These are phyloP conservation scores for Pangasianodon hypophthalmus DNA, from an alignment of 2,113 vertebrate genomes.

Conservation along the genomic window DNA sequence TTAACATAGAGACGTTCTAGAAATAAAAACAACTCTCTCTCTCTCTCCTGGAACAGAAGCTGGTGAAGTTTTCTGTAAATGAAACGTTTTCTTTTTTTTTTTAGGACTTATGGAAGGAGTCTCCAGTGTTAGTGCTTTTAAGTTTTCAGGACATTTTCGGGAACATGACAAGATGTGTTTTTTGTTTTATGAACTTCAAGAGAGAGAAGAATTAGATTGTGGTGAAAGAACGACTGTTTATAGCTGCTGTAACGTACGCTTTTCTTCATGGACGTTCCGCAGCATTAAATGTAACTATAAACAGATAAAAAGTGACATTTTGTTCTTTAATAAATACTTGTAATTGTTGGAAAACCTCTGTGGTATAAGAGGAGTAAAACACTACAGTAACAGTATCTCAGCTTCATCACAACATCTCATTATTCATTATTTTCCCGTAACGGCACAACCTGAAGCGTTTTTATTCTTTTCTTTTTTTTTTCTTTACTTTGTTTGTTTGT, in stretches of 20 bases:
- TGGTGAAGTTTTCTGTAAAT: not conserved
- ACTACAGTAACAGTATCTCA: no score
- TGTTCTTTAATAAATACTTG: no score
- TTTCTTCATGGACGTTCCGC: no score
- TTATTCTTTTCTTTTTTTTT: not conserved
- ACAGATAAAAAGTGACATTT: no score
- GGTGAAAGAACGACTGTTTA: not conserved
- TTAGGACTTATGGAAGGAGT: not conserved
- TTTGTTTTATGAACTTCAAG: no score
- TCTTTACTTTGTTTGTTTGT: not conserved
- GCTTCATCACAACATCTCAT: no score
- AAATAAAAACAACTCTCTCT: not conserved
- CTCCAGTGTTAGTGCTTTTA: not conserved
- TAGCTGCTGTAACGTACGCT: no score
- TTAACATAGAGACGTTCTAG: no score
- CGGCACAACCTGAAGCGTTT: not conserved
- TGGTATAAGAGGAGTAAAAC: not conserved
- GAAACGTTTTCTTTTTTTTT: not conserved
- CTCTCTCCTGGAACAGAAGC: not conserved
- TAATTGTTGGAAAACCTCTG: not conserved
- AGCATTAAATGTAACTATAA: no score
- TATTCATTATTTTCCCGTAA: not conserved
- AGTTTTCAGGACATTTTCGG: no score
- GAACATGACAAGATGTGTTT: no score
- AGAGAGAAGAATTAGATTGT: no score